Evolutionary conservation across 2,888 invertebrate species (phyloP).

Genomic region (Melieria omissa): DNA sequence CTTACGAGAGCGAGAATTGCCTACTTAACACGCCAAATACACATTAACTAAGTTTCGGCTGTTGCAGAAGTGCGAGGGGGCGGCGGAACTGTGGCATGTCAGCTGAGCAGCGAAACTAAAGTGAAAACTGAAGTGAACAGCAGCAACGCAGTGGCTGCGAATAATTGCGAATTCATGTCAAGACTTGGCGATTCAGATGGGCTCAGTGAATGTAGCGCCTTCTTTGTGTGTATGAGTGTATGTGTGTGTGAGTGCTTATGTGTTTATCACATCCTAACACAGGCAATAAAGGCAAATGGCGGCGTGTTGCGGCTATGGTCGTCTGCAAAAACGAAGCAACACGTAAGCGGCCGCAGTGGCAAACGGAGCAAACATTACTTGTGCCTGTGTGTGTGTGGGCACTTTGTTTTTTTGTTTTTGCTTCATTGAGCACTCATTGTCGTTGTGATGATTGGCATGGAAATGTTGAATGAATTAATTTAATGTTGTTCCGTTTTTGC

Average conservation of each 20-base stretch:
- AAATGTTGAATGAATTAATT: neutral
- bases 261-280: no score
- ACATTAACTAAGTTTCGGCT: no score
- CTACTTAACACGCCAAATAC: no score
- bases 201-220: constrained; percentile 3
- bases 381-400: neutral
- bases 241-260: no score
- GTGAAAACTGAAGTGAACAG: neutral
- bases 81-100: neutral
- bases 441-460: neutral
- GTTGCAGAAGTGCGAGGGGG: neutral
- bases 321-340: neutral
- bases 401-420: neutral
- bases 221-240: no score
- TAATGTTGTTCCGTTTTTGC: neutral
- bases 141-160: neutral
- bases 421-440: neutral
- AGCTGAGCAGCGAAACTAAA: neutral
- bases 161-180: constrained; percentile 21
- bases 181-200: constrained; percentile 9
- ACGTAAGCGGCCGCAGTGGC: neutral
- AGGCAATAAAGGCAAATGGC: no score
- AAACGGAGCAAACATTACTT: neutral
- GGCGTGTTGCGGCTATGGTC: no score
- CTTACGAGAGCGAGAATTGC: no score